Base-by-base conservation (phyloP, 2,797 vertebrate genomes). In the Manis javanica region DNA sequence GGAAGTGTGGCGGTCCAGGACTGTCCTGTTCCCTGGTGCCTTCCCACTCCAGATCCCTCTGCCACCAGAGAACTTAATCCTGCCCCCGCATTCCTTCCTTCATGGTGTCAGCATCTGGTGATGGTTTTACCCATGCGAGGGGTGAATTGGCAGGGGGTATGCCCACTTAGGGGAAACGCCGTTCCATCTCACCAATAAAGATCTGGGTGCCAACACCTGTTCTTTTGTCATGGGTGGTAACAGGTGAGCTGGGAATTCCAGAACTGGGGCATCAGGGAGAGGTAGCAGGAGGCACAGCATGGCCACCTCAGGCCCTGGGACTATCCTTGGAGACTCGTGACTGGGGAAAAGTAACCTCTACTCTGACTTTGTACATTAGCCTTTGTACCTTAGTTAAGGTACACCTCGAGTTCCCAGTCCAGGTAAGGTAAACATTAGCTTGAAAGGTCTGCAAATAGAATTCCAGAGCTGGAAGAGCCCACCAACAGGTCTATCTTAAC, bases 51-150 rank as follows among this genome's bases (percentile, higher is more conserved):
- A 3, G 59, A 39, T 15, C 24, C 64, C 55, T 64, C 77, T 14
- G 46, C 24, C 23, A 10, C 21, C 34, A 13, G 42, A 85, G 21
- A 64, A 11, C 34, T n/a, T 14, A 31, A 4, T 15, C 46, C 18
- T 3, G 1, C 34, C 49, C 24, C 77, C 37, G 4, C 16, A 0
- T 7, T 26, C 9, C 34, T 55, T 78, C 26, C 4, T 53, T 42
- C 26, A 0, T 0, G 39, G 49, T 9, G 7, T 49, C 8, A 11
- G 37, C 0, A 0, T 49, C 55, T 37, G 16, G 10, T 1, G 0
- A 2, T 29, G 29, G 13, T 34, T 68, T 81, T 19, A 2, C 46
- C 46, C 46, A 11, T 46, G 46, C 11, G 37, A 46, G 11, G 46
- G 46, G 7, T 46, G 46, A 46, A 11, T 10, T 46, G 46, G 46